Conservation (phyloP, 1,140 invertebrate species). For the Drosophila tsacasi region DNA sequence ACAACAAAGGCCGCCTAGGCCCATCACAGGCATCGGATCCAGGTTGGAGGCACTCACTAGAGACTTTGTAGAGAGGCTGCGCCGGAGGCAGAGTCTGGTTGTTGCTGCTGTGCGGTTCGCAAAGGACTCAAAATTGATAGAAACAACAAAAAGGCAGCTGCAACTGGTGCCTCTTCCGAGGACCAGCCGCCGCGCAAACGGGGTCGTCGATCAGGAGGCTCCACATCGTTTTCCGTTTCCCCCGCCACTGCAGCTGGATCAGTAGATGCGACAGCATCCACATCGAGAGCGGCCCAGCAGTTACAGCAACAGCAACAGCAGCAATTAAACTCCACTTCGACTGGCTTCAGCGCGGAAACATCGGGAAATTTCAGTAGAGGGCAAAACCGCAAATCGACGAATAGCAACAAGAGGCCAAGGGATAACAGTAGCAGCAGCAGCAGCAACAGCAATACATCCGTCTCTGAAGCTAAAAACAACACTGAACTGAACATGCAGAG, state of each 20-base stretch:
- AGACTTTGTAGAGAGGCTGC: conserved; percentile 28
- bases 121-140: conserved; percentile 86
- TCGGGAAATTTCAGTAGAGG: conserved; percentile 26
- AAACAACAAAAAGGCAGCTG: conserved; percentile 85
- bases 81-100: conserved; percentile 57
- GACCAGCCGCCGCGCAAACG: conserved; percentile 86
- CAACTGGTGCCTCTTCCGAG: conserved; percentile 85
- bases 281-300: conserved; percentile 66
- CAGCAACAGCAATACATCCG: conserved; percentile 39
- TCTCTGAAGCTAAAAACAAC: conserved; percentile 15
- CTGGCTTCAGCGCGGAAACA: conserved; percentile 12
- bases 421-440: conserved; percentile 33
- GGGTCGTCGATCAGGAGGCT: conserved; percentile 84
- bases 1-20: conserved; percentile 26
- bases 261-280: conserved; percentile 65
- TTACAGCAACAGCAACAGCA: conserved; percentile 32
- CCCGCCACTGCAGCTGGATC: conserved; percentile 40
- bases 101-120: conserved; percentile 76
- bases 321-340: conserved; percentile 30
- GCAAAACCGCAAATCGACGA: conserved; percentile 17
- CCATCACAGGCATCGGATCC: conserved; percentile 31
- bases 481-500: conserved; percentile 74
- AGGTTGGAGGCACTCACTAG: conserved; percentile 27
- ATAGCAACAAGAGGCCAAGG: conserved; percentile 34
- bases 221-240: conserved; percentile 49